phyloP scores from a whole-genome alignment of 2,888 invertebrate species.

The Sialis lutaria region DNA sequence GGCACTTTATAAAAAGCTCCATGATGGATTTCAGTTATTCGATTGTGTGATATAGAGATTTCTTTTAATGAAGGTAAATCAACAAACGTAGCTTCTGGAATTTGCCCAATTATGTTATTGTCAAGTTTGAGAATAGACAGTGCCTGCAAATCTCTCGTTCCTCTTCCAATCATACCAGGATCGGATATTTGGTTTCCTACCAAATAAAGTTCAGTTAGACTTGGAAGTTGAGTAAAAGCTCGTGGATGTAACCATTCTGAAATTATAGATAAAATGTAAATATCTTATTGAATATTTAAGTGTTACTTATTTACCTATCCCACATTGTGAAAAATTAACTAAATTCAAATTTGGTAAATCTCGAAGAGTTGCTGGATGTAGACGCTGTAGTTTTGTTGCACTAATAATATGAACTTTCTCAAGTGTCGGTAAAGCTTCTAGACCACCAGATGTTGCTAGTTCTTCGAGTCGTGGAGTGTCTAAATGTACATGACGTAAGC shows the following conservation, averaged over 20 bases:
- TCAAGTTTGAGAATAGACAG: conserved; percentile 53
- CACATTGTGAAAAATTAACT: too few relatives aligned
- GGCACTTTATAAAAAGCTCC: conserved; percentile 70
- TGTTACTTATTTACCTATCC: too few relatives aligned
- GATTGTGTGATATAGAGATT: conserved; percentile 50
- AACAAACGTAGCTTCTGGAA: conserved; percentile 63
- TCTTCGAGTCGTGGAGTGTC: conserved; percentile 49
- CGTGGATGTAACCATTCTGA: conserved; percentile 57
- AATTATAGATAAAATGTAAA: too few relatives aligned
- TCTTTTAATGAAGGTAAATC: conserved; percentile 53
- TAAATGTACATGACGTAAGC: conserved; percentile 55
- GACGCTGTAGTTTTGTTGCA: conserved; percentile 41
- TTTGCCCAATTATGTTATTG: conserved; percentile 48
- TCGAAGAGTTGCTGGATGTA: conserved; percentile 59
- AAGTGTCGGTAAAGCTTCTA: conserved; percentile 50
- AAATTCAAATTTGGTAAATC: conserved; percentile 42
- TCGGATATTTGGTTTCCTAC: conserved; percentile 57
- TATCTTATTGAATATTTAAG: too few relatives aligned
- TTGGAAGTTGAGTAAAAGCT: conserved; percentile 53
- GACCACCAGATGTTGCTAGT: conserved; percentile 42
- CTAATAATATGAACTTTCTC: conserved; percentile 60
- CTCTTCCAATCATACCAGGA: conserved; percentile 66
- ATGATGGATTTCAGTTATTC: conserved; percentile 55
- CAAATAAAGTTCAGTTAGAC: conserved; percentile 48
- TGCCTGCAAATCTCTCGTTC: conserved; percentile 55